phyloP scores from a whole-genome alignment of 2,113 vertebrate species.

The Lates calcarifer region DNA sequence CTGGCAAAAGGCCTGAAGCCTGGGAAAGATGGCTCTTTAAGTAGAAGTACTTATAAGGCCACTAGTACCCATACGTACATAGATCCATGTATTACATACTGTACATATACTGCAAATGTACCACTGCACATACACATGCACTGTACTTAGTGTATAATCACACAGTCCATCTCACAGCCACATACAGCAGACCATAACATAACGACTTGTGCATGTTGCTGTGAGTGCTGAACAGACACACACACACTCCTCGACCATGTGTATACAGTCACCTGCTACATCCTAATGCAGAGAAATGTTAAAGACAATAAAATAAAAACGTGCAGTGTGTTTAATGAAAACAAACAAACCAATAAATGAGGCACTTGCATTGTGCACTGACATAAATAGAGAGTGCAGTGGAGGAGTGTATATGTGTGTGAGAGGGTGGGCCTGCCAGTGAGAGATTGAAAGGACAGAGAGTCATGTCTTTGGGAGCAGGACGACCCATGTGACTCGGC shows the following conservation, averaged over 20 bases:
- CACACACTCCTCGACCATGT: neutral
- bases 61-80: too few relatives aligned
- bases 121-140: neutral
- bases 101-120: neutral
- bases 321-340: neutral
- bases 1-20: neutral
- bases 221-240: neutral
- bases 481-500: slow-evolving; percentile 84
- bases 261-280: neutral
- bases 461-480: slow-evolving; percentile 84
- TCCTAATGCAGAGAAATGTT: neutral
- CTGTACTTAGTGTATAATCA: neutral
- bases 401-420: neutral
- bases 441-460: slow-evolving; percentile 28
- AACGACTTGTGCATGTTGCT: neutral
- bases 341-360: neutral
- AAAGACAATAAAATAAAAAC: neutral
- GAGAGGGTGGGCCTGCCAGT: slow-evolving; percentile 18
- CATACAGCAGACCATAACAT: neutral
- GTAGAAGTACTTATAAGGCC: too few relatives aligned
- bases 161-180: neutral
- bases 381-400: neutral
- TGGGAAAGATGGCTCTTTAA: neutral
- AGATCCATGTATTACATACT: neutral
- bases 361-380: neutral